Percentiles rank a stretch among this genome's conserved stretches.
Evolutionary conservation across 2,113 vertebrate genomes (phyloP).

Genomic region (Chlorodrepanis virens): DNA sequence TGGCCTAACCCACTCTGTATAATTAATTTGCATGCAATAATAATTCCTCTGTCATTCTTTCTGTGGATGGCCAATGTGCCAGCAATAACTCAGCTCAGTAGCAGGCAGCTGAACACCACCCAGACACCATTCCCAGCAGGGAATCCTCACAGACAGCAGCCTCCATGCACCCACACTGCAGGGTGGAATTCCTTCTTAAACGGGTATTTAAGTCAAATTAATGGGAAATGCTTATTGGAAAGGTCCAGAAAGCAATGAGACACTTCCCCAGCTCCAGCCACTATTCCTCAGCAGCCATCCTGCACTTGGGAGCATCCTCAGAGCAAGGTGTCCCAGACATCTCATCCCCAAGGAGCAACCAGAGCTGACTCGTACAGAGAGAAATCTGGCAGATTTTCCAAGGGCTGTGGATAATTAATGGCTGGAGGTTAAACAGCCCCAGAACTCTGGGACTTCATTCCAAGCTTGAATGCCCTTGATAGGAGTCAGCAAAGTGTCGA

Average conservation of each 20-base stretch:
- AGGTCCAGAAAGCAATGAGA: neutral
- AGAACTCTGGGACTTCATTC: neutral
- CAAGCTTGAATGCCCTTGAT: neutral
- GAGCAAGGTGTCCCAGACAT: neutral
- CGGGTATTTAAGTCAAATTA: fast-evolving
- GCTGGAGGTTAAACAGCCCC: constrained; percentile 1
- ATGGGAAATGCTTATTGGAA: neutral
- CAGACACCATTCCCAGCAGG: neutral
- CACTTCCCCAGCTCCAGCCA: neutral
- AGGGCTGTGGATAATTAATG: neutral
- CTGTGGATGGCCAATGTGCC: neutral
- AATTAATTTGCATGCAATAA: neutral
- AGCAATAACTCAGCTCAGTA: fast-evolving
- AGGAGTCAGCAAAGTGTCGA: neutral
- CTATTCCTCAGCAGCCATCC: fast-evolving
- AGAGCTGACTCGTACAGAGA: neutral
- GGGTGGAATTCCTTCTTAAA: neutral
- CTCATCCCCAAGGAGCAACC: neutral
- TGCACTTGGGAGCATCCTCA: neutral
- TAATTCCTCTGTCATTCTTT: neutral
- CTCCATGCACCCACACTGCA: fast-evolving
- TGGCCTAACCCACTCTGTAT: neutral
- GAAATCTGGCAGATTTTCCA: neutral
- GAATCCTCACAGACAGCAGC: neutral
- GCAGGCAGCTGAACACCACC: neutral